Base-by-base conservation (phyloP, 2,797 vertebrate genomes). In the Chelonia mydas region DNA sequence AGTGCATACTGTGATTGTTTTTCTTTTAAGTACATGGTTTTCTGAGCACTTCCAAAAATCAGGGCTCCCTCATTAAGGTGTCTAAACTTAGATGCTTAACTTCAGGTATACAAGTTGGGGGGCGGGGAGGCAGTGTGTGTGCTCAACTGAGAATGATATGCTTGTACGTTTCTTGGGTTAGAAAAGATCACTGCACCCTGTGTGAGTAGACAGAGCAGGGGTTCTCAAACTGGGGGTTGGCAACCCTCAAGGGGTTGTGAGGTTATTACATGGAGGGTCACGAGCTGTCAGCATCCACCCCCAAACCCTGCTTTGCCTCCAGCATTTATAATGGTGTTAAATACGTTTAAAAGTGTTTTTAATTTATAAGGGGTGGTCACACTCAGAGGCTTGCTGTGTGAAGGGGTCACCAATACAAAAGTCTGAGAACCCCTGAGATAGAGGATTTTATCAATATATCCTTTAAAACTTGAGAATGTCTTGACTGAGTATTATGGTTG, bases 1-100 rank as follows among this genome's bases (percentile, higher is more conserved):
- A 84, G 31, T 54, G 93, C 93, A 11, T 54, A 51, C 31, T 86
- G 21, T 84, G 55, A 89, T 89, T 86, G 33, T 89, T 91, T 87
- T 78, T 37, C 51, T 82, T 11, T 2, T 77, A 11, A 72, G 11
- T 28, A 50, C 95, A 65, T 79, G 28, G n/a, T 88, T 86, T 84
- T 51, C 45, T 61, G 86, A 81, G 27, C 27, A 77, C 27, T 28
- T 77, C 23, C 74, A 77, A 77, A 77, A 49, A 49, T 77, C 45
- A 76, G 27, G 27, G 47, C 19, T 4, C 25, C 47, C 41, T 76
- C 27, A 47, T 76, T 25, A 19, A 72, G n/a, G 19, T 37, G n/a
- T 68, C 68, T 37, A 72, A 37, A 41, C n/a, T 23, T 72, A 28
- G 45, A 47, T 47, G 27, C 45, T 72, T 41, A 72, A 49, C 45